Conservation (phyloP, 1,140 invertebrate genomes). For the Drosophila ogumai region DNA sequence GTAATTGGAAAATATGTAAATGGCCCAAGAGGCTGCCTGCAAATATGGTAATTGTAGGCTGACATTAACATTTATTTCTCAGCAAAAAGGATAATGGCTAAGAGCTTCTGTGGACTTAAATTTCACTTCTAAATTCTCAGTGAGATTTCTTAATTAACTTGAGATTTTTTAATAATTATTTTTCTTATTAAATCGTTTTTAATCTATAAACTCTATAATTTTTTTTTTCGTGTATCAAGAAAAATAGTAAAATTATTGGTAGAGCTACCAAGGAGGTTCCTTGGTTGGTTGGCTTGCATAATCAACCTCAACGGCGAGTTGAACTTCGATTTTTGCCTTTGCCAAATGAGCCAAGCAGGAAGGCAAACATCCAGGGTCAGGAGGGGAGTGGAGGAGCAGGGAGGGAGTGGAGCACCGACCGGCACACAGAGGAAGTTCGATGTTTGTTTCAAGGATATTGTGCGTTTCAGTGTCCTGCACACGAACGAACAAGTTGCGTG, state of each 20-base stretch:
- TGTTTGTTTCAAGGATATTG: conserved; percentile 67
- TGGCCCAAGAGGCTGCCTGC: neutral
- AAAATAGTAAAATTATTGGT: conserved; percentile 1
- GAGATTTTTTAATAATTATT: neutral
- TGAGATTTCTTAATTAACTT: neutral
- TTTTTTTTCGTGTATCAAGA: neutral
- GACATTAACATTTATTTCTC: neutral
- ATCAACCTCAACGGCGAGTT: conserved; percentile 55
- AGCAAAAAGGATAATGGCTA: neutral
- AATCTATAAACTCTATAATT: neutral
- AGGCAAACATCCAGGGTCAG: conserved; percentile 21
- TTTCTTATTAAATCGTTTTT: neutral
- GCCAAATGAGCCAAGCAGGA: conserved; percentile 42
- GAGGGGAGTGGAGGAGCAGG: neutral
- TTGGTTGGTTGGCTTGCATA: conserved; percentile 60
- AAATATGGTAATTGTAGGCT: neutral
- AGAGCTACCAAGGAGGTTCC: conserved; percentile 32
- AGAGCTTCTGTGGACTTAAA: neutral
- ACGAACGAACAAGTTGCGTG: conserved; percentile 67
- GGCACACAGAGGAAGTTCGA: conserved; percentile 43
- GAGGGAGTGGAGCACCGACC: neutral
- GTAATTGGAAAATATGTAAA: conserved; percentile 13
- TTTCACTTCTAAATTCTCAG: neutral
- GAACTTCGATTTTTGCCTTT: conserved; percentile 62
- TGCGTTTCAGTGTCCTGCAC: conserved; percentile 70